phyloP scores from a whole-genome alignment of 2,113 vertebrate genomes.

The Dipodomys spectabilis region DNA sequence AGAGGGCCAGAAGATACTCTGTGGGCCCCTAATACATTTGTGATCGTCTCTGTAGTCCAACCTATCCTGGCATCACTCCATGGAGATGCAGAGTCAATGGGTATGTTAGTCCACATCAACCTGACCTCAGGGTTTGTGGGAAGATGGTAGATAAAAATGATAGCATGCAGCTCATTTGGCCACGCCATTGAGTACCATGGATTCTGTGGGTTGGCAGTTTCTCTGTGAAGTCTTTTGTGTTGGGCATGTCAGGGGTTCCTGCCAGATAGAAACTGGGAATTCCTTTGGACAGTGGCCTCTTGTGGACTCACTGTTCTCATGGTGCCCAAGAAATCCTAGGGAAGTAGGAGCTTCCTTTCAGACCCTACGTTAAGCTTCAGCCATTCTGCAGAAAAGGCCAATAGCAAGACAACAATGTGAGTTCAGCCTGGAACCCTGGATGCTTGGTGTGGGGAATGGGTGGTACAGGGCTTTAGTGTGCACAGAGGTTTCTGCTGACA shows the following conservation, averaged over 20 bases:
- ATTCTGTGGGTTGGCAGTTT: neutral
- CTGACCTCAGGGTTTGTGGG: neutral
- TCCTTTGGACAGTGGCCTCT: neutral
- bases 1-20: neutral
- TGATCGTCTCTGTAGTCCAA: neutral
- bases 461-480: rapidly evolving
- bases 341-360: neutral
- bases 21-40: neutral
- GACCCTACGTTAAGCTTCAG: neutral
- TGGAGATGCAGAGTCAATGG: neutral
- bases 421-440: neutral
- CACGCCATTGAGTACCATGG: rapidly evolving
- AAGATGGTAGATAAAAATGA: neutral
- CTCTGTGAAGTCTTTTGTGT: neutral
- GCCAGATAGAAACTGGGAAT: neutral
- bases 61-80: neutral
- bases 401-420: neutral
- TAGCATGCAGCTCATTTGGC: rapidly evolving
- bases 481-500: neutral
- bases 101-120: neutral
- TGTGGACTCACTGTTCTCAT: neutral
- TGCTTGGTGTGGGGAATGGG: neutral
- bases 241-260: neutral
- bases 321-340: neutral
- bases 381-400: neutral